phyloP scores from a whole-genome alignment of 2,113 vertebrate species.

The Cynopterus brachyotis region DNA sequence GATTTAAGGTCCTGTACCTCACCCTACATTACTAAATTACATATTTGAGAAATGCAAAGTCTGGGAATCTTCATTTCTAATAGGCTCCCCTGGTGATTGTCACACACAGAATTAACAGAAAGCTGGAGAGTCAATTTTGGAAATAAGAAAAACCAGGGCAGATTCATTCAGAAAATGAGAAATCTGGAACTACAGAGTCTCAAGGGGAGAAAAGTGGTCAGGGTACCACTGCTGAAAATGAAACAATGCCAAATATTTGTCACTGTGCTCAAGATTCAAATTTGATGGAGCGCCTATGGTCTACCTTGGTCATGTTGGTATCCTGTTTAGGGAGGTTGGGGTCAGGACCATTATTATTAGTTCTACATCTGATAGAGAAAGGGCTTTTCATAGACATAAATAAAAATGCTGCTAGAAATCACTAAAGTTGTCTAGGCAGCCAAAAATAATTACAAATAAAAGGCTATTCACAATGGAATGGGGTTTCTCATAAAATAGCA shows the following conservation, averaged over 20 bases:
- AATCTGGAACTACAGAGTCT: not conserved
- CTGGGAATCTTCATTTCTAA: constrained; percentile 14
- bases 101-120: not conserved
- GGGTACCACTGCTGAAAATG: not conserved
- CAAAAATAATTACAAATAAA: not conserved
- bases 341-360: not conserved
- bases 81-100: not conserved
- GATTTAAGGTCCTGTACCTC: not conserved
- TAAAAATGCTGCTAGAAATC: not conserved
- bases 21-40: not conserved
- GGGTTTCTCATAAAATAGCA: not conserved
- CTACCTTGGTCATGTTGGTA: not conserved
- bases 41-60: not conserved
- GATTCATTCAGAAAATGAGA: not conserved
- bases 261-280: not conserved
- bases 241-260: not conserved
- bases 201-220: not conserved
- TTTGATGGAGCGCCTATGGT: not conserved
- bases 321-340: not conserved
- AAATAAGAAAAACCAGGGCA: not conserved
- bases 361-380: not conserved
- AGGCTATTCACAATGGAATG: not conserved
- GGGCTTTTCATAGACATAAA: not conserved
- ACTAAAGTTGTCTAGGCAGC: not conserved
- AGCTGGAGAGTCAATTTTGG: not conserved